These are phyloP conservation scores for Fulmarus glacialis DNA, from an alignment of 2,113 vertebrate genomes.

Conservation along the genomic window DNA sequence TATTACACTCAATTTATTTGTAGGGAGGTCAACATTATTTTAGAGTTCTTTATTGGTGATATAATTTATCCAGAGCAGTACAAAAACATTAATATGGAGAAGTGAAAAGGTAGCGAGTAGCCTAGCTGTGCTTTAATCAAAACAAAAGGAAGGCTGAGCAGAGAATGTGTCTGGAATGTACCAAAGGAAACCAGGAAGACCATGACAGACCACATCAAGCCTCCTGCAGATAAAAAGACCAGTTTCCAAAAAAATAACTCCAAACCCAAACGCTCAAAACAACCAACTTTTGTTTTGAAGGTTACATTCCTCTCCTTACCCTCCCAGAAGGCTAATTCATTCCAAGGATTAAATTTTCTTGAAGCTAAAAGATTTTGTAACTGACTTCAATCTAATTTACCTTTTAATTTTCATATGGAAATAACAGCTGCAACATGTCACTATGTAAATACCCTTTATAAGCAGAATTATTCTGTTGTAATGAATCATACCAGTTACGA, in stretches of 20 bases:
- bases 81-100: background rate
- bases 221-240: background rate
- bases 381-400: background rate
- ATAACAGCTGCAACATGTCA: background rate
- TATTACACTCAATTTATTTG: slow-evolving; percentile 7
- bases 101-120: background rate
- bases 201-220: background rate
- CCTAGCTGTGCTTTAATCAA: background rate
- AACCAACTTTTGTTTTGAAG: background rate
- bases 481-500: background rate
- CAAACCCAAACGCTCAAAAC: background rate
- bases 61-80: slow-evolving; percentile 12
- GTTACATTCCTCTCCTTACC: background rate
- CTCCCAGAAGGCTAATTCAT: background rate
- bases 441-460: background rate
- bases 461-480: background rate
- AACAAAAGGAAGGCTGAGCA: background rate
- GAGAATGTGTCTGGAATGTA: background rate
- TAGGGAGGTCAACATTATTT: slow-evolving; percentile 10
- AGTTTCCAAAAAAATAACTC: background rate
- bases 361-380: background rate
- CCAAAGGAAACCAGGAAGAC: background rate
- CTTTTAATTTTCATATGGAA: background rate
- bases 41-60: background rate
- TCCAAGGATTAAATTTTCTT: background rate